These are phyloP conservation scores for Blera fallax DNA, from an alignment of 2,888 invertebrate genomes.

Conservation along the genomic window DNA sequence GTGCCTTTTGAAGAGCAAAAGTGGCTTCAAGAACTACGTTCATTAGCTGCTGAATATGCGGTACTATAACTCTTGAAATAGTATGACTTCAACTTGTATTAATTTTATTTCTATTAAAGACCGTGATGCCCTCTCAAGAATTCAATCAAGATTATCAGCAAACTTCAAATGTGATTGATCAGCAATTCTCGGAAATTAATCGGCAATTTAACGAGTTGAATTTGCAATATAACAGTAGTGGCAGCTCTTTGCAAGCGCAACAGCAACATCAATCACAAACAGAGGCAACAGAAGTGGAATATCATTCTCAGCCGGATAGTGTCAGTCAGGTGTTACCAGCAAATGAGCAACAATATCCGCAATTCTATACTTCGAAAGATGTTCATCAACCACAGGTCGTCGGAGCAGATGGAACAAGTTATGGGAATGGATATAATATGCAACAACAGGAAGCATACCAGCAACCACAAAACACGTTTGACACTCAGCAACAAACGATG, in stretches of 20 bases:
- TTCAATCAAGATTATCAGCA: conserved; percentile 64
- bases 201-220: conserved; percentile 80
- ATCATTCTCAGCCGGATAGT: conserved; percentile 4
- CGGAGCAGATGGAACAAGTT: neutral
- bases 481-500: conserved; percentile 45
- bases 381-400: conserved; percentile 2
- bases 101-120: conserved; percentile 7
- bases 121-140: neutral
- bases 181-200: conserved; percentile 80
- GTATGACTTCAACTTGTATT: neutral
- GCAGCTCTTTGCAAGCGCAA: conserved; percentile 14
- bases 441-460: conserved; percentile 36
- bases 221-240: conserved; percentile 77
- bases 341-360: conserved; percentile 60
- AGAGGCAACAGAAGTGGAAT: conserved; percentile 26
- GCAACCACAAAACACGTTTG: neutral
- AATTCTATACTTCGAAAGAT: conserved; percentile 57
- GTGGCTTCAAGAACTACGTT: conserved; percentile 80
- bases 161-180: conserved; percentile 77
- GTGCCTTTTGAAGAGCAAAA: conserved; percentile 78
- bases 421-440: conserved; percentile 50
- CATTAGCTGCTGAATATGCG: conserved; percentile 75
- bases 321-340: neutral
- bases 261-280: conserved; percentile 64
- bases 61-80: conserved; percentile 43